These are phyloP conservation scores for Agrypnus murinus DNA, from an alignment of 2,888 invertebrate genomes.

Conservation along the genomic window DNA sequence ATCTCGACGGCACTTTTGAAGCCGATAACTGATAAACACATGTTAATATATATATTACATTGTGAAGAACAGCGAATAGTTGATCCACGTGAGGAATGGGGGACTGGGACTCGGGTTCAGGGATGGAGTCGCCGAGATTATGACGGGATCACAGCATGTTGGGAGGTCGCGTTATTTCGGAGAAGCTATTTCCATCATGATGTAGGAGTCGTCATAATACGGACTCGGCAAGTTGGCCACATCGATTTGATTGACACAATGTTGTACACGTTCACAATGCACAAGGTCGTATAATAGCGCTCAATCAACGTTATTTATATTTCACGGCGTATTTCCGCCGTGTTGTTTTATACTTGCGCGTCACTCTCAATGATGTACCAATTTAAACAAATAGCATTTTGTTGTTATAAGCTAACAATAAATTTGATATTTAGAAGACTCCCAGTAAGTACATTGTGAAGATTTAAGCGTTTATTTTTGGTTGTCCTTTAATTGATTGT, in stretches of 20 bases:
- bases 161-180: slow-evolving; percentile 50
- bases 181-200: slow-evolving; percentile 53
- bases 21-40: slow-evolving; percentile 38
- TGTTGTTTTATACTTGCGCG: slow-evolving; percentile 52
- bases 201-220: slow-evolving; percentile 54
- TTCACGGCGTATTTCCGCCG: slow-evolving; percentile 55
- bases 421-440: slow-evolving; percentile 30
- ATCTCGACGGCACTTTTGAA: slow-evolving; percentile 42
- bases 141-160: slow-evolving; percentile 48
- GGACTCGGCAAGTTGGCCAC: slow-evolving; percentile 48
- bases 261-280: slow-evolving; percentile 51
- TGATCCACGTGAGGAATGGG: slow-evolving; percentile 40
- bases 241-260: slow-evolving; percentile 59
- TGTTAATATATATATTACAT: slow-evolving; percentile 29
- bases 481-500: neutral
- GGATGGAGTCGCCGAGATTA: slow-evolving; percentile 49
- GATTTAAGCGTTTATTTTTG: neutral
- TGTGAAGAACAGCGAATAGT: slow-evolving; percentile 31
- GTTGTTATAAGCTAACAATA: slow-evolving; percentile 31
- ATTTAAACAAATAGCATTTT: slow-evolving; percentile 46
- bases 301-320: slow-evolving; percentile 60
- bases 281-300: slow-evolving; percentile 61
- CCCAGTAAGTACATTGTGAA: slow-evolving; percentile 7
- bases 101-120: slow-evolving; percentile 50
- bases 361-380: slow-evolving; percentile 54